Evolutionary conservation across 2,888 invertebrate species (phyloP), one percentile per base, ranked within the genome.

Genomic region (Syrphus vitripennis): DNA sequence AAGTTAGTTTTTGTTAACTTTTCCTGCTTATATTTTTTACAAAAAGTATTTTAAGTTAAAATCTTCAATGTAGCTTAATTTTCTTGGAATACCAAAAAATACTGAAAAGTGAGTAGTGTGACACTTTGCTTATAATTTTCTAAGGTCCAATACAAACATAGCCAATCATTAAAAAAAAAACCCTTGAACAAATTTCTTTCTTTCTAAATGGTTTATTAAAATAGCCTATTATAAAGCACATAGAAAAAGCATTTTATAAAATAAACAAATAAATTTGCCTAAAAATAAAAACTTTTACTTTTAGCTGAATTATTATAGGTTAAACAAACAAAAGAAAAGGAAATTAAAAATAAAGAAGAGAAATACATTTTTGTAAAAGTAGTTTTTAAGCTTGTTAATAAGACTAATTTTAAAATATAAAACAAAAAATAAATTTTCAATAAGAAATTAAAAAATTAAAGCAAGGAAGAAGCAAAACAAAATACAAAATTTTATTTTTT

Each of bases 361-460:
- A 48, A 45, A 70, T 19, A 75, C 61, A 42, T 83, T 74, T 83
- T 79, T 74, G 75, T 80, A 83, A 75, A 78, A 4, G 10, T 82
- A 82, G 82, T 70, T 50, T 57, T 71, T 86, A 86, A 86, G 86
- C 86, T 86, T 86, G 77, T 82, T 82, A 74, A 86, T 86, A 86
- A 86, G 86, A 86, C 86, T 86, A 77, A 86, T 86, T 86, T 84
- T 78, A 63, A 78, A 77, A 53, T 0, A 45, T 42, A 59, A 34
- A 37, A 53, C 19, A 40, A 67, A 70, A 76, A 67, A 24, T 71
- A 71, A 16, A 26, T 45, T n/a, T 53, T 55, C 29, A 59, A 45
- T 2, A 40, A 48, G 19, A 29, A 59, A 5, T 29, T 29, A 63
- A 69, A 61, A 34, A 71, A 69, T 45, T 26, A 59, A 31, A 75